Conservation (phyloP, 1,140 invertebrate species). For the Oryctes rhinoceros region DNA sequence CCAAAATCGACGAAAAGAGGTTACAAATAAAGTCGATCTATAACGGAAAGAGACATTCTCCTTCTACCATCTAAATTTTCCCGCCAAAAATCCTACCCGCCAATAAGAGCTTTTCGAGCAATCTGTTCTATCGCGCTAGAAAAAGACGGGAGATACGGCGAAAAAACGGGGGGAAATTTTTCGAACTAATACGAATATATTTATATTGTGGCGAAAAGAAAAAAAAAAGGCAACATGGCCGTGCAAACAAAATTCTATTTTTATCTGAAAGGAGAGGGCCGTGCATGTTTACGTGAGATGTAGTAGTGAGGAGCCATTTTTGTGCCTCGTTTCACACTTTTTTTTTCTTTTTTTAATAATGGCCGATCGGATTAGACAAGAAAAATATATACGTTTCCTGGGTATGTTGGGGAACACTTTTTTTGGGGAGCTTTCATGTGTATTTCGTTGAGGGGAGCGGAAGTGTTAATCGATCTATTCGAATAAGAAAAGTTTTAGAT, state of each 20-base stretch:
- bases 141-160: background rate
- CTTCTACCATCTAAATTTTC: background rate
- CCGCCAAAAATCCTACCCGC: background rate
- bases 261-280: constrained; percentile 48
- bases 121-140: background rate
- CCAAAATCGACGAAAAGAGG: no score
- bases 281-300: constrained; percentile 41
- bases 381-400: no score
- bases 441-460: no score
- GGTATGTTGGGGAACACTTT: no score
- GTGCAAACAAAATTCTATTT: constrained; percentile 58
- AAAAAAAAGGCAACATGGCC: constrained; percentile 54
- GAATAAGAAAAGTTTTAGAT: no score
- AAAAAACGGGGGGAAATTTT: constrained; percentile 2
- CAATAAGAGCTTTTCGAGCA: background rate
- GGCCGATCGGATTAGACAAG: constrained; percentile 15
- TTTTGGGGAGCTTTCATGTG: no score
- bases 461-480: no score
- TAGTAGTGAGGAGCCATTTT: background rate
- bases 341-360: background rate
- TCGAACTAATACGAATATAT: background rate
- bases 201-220: constrained; percentile 37
- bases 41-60: no score
- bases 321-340: background rate
- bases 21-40: no score